phyloP scores from a whole-genome alignment of 2,113 vertebrate genomes.

The Toxotes jaculatrix region DNA sequence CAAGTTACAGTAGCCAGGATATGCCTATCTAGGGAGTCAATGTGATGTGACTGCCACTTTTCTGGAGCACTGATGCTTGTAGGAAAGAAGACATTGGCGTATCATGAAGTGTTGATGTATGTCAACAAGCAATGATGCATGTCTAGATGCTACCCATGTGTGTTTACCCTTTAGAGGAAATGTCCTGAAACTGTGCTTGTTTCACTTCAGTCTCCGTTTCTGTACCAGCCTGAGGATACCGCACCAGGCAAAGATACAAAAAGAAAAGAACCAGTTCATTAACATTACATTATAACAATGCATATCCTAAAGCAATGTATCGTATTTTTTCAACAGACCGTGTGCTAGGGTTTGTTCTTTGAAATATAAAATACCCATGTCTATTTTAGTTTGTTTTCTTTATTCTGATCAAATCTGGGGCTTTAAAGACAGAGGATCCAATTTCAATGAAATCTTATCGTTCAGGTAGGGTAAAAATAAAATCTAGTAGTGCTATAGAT shows the following conservation, averaged over 20 bases:
- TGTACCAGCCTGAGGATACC: background rate
- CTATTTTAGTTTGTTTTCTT: background rate
- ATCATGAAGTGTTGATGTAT: background rate
- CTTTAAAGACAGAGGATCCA: background rate
- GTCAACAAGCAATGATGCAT: background rate
- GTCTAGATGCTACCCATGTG: background rate
- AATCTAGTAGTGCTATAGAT: background rate
- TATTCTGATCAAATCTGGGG: background rate
- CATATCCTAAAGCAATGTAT: background rate
- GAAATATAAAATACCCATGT: background rate
- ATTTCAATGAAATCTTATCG: background rate
- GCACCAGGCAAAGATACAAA: background rate
- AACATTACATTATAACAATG: background rate
- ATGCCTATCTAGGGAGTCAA: background rate
- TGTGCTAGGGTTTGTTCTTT: background rate
- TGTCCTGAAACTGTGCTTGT: background rate
- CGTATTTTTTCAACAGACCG: background rate
- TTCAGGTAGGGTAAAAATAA: background rate
- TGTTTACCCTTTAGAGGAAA: background rate
- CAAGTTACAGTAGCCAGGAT: background rate
- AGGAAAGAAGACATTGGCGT: background rate
- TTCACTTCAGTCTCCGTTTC: background rate
- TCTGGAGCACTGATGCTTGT: background rate
- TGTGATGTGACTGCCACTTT: background rate
- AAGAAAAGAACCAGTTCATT: background rate